Evolutionary conservation across 2,113 vertebrate species (phyloP).

Genomic region (Helogale parvula): DNA sequence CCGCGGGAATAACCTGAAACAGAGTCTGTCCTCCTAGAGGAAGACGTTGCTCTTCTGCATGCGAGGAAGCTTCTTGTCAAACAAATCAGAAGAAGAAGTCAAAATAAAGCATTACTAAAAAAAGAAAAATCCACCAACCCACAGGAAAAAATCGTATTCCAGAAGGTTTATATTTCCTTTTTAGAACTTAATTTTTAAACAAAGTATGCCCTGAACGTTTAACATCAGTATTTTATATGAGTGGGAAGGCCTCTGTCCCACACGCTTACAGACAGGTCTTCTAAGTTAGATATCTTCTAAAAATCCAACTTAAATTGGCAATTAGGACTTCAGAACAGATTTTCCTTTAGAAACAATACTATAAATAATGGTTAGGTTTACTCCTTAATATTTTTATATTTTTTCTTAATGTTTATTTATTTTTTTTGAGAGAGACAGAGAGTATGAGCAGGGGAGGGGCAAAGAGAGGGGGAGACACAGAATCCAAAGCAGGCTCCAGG

Average conservation of each 20-base stretch:
- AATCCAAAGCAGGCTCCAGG: no score
- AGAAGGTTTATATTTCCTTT: background rate
- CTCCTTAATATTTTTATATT: background rate
- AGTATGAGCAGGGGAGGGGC: no score
- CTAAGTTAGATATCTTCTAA: background rate
- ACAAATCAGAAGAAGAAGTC: slow-evolving; percentile 77
- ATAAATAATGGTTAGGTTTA: background rate
- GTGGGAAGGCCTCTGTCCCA: background rate
- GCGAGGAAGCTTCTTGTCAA: slow-evolving; percentile 79
- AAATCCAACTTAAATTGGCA: background rate
- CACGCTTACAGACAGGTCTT: background rate
- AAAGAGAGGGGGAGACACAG: no score
- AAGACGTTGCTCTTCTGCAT: slow-evolving; percentile 75
- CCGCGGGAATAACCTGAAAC: slow-evolving; percentile 78
- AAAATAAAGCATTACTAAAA: slow-evolving; percentile 67
- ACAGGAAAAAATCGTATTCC: background rate
- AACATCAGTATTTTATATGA: background rate
- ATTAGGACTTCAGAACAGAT: background rate
- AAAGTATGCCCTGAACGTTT: background rate
- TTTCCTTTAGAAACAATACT: background rate
- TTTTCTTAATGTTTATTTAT: no score
- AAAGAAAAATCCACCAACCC: background rate
- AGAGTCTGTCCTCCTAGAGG: slow-evolving; percentile 70
- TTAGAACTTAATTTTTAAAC: slow-evolving; percentile 4
- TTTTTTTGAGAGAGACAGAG: no score